Percentiles rank a stretch among this genome's conserved stretches.
Evolutionary conservation across 2,888 invertebrate species (phyloP).

Genomic region (Ophion ellenae): DNA sequence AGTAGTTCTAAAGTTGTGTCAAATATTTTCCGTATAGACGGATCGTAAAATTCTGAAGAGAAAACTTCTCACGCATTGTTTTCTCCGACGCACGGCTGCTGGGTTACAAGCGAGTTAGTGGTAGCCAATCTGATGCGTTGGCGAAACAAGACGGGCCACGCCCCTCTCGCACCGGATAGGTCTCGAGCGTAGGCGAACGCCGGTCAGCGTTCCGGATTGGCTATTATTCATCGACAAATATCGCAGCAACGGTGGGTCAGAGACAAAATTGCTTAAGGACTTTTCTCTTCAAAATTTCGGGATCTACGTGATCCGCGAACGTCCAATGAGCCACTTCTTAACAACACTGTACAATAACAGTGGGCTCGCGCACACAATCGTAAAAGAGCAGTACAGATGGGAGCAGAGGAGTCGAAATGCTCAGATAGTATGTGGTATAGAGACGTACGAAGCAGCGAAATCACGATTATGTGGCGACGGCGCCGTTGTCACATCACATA

Average conservation of each 20-base stretch:
- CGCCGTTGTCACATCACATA: constrained; percentile 73
- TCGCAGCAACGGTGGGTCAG: neutral
- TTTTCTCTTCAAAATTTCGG: neutral
- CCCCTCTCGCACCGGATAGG: neutral
- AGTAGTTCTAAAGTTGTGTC: neutral
- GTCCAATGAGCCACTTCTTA: neutral
- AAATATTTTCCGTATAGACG: neutral
- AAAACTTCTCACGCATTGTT: neutral
- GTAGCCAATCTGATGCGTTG: neutral
- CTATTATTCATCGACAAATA: neutral
- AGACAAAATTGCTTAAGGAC: neutral
- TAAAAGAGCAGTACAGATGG: neutral
- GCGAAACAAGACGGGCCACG: neutral
- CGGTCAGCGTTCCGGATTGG: neutral
- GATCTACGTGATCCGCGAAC: neutral
- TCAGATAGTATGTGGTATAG: neutral
- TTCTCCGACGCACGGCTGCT: neutral
- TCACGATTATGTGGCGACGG: constrained; percentile 73
- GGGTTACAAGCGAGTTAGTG: neutral
- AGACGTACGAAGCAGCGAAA: constrained; percentile 45
- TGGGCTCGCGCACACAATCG: neutral
- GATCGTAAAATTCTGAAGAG: neutral
- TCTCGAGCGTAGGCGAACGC: no score
- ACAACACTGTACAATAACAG: neutral
- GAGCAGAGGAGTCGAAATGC: constrained; percentile 7